phyloP scores from a whole-genome alignment of 2,888 invertebrate genomes.

The Actias luna region DNA sequence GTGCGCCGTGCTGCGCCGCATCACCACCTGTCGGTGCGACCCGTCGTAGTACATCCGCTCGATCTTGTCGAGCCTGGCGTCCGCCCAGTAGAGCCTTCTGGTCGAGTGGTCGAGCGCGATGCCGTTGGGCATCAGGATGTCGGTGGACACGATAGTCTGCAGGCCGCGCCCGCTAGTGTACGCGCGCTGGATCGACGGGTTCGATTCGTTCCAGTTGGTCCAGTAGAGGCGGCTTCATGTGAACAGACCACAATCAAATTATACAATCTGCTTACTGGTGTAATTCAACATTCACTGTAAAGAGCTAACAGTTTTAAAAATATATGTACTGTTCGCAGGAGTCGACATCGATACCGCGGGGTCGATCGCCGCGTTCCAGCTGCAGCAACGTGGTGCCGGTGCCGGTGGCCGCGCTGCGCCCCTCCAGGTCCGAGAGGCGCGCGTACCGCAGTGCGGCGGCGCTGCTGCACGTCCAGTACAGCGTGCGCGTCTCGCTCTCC shows the following conservation, averaged over 20 bases:
- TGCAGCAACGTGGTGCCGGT: slow-evolving; percentile 82
- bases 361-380: slow-evolving; percentile 87
- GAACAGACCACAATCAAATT: background rate
- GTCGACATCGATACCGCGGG: slow-evolving; percentile 92
- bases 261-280: background rate
- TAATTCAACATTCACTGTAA: too few species aligned
- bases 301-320: too few species aligned
- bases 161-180: slow-evolving; percentile 84
- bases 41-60: slow-evolving; percentile 92
- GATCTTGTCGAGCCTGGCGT: slow-evolving; percentile 92
- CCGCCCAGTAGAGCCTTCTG: slow-evolving; percentile 91
- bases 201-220: slow-evolving; percentile 94
- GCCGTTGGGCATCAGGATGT: slow-evolving; percentile 93
- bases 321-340: slow-evolving; percentile 79
- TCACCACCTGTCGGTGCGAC: slow-evolving; percentile 73
- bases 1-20: slow-evolving; percentile 89
- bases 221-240: slow-evolving; percentile 87
- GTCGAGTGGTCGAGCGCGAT: slow-evolving; percentile 89
- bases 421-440: slow-evolving; percentile 24
- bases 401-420: slow-evolving; percentile 20
- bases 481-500: slow-evolving; percentile 84
- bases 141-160: slow-evolving; percentile 86
- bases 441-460: slow-evolving; percentile 78
- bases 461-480: slow-evolving; percentile 94
- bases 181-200: slow-evolving; percentile 91